Conservation (phyloP, 2,797 vertebrate genomes). For the Rhabdophis nuchalis region DNA sequence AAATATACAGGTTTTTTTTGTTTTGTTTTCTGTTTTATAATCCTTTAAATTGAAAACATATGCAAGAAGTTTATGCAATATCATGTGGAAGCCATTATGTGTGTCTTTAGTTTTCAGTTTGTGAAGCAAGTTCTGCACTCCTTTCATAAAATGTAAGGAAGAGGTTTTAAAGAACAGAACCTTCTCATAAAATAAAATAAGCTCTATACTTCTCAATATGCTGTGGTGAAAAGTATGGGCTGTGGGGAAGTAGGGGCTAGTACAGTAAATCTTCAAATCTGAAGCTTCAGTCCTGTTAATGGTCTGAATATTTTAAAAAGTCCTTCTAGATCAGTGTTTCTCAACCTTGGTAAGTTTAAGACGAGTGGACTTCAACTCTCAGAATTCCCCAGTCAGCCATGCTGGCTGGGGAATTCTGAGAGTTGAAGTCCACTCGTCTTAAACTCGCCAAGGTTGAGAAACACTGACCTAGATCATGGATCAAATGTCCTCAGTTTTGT, state of each 20-base stretch:
- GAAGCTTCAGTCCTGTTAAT: not conserved
- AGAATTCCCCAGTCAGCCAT: too few species aligned
- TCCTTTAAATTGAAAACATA: slow-evolving; percentile 63
- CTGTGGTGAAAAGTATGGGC: slow-evolving; percentile 30
- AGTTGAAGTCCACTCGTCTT: too few species aligned
- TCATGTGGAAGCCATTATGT: slow-evolving; percentile 65
- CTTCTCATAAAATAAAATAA: slow-evolving; percentile 41
- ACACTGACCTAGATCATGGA: not conserved
- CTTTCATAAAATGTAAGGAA: slow-evolving; percentile 52
- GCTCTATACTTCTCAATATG: slow-evolving; percentile 46
- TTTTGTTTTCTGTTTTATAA: slow-evolving; percentile 65
- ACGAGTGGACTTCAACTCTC: too few species aligned
- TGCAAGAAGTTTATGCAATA: slow-evolving; percentile 58
- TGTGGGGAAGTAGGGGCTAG: slow-evolving; percentile 31
- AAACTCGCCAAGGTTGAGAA: too few species aligned
- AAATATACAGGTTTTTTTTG: slow-evolving; percentile 46
- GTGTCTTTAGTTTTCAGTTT: slow-evolving; percentile 49
- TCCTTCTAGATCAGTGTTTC: not conserved
- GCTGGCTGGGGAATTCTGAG: too few species aligned
- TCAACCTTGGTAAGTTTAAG: too few species aligned
- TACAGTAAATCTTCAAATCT: not conserved
- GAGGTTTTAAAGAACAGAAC: slow-evolving; percentile 31
- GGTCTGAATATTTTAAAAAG: not conserved
- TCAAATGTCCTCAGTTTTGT: not conserved
- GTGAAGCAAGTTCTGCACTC: slow-evolving; percentile 49